Conservation (phyloP, 2,113 vertebrate species). For the Limnothrissa miodon region DNA sequence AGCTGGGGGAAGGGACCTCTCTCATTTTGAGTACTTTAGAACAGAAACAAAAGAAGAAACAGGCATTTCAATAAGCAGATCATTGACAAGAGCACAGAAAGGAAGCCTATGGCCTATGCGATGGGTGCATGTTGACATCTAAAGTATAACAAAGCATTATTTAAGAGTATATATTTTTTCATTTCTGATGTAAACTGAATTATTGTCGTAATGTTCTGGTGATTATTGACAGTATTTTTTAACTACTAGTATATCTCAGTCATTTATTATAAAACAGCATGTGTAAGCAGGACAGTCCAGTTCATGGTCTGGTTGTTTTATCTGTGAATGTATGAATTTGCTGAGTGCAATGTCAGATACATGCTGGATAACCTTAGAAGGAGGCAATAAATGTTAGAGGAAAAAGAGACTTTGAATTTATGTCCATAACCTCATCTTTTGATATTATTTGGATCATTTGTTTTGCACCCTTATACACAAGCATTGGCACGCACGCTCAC, state of each 20-base stretch:
- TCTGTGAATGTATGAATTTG: background rate
- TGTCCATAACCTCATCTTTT: background rate
- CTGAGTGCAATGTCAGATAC: background rate
- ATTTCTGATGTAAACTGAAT: background rate
- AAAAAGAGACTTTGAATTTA: background rate
- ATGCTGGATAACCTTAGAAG: background rate
- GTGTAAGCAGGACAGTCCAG: background rate
- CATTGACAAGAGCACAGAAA: constrained; percentile 37
- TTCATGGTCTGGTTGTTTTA: background rate
- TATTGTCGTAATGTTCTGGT: background rate
- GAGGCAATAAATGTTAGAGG: constrained; percentile 1
- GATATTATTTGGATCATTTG: background rate
- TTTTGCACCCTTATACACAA: background rate
- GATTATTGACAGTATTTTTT: too few species aligned
- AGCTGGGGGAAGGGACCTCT: constrained; percentile 65
- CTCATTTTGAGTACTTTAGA: constrained; percentile 79
- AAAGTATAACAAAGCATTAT: background rate
- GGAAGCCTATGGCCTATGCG: constrained; percentile 7
- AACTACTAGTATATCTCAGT: background rate
- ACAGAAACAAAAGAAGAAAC: constrained; percentile 67
- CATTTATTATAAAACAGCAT: background rate
- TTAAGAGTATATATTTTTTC: background rate
- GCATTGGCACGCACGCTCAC: too few species aligned
- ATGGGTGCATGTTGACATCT: background rate
- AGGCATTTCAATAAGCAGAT: constrained; percentile 62